phyloP scores from a whole-genome alignment of 2,797 vertebrate species.

The Cuniculus paca region DNA sequence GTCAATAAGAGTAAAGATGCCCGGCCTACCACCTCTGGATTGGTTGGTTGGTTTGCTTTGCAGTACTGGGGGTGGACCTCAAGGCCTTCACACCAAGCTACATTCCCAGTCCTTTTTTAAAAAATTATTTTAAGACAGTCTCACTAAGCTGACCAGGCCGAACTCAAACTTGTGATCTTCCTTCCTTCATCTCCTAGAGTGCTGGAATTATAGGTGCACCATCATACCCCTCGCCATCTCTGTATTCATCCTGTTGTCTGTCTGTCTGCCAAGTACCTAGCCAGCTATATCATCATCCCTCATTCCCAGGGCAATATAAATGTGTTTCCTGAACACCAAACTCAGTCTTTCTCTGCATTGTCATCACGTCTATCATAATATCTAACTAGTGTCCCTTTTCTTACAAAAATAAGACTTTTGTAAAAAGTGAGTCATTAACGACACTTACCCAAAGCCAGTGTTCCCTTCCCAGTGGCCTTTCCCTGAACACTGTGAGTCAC shows the following conservation, averaged over 20 bases:
- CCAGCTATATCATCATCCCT: neutral
- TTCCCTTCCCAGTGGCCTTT: neutral
- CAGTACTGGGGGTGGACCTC: neutral
- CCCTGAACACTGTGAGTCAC: neutral
- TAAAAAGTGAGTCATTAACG: neutral
- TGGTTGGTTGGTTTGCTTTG: neutral
- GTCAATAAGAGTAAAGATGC: neutral
- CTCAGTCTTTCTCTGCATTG: neutral
- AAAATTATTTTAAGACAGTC: neutral
- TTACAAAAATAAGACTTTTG: neutral
- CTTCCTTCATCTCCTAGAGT: neutral
- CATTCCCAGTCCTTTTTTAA: neutral
- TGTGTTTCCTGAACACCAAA: conserved; percentile 3
- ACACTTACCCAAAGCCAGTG: neutral
- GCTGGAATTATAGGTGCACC: neutral
- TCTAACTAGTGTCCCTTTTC: neutral
- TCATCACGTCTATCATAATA: neutral
- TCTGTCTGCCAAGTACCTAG: neutral
- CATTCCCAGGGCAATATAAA: neutral
- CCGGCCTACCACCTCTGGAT: neutral
- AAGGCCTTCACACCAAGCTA: neutral
- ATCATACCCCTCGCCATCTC: neutral
- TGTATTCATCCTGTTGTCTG: neutral
- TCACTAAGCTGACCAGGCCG: neutral
- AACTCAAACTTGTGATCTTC: neutral